Conservation (phyloP, 2,888 invertebrate species). For the Catocala fraxini region DNA sequence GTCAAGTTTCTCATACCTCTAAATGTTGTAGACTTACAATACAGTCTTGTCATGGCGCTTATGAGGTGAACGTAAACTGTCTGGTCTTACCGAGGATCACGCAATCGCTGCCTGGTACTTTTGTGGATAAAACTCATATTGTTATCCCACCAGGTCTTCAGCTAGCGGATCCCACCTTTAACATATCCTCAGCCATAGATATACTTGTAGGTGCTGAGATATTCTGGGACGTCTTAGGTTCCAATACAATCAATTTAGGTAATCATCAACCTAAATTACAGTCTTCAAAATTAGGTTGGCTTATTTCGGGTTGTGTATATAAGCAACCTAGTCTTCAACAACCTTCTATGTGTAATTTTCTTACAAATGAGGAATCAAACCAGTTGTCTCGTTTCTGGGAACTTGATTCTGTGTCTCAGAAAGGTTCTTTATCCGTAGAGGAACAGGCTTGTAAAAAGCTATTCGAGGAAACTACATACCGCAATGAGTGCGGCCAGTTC, state of each 20-base stretch:
- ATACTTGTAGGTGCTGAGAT: neutral
- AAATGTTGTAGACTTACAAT: neutral
- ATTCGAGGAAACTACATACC: conserved; percentile 21
- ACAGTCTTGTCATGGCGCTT: neutral
- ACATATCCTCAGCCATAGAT: neutral
- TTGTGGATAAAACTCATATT: neutral
- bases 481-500: too few species aligned
- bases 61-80: neutral
- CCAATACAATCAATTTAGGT: neutral
- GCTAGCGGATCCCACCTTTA: neutral
- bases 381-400: too few species aligned
- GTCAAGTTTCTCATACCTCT: neutral
- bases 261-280: neutral
- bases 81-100: neutral
- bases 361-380: too few species aligned
- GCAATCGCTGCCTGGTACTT: neutral
- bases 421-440: too few species aligned
- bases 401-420: too few species aligned
- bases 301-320: neutral
- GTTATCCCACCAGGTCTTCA: neutral
- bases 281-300: neutral
- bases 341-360: too few species aligned
- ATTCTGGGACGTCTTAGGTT: neutral
- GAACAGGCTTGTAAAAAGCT: too few species aligned
- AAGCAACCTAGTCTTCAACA: too few species aligned